A percentile compares a stretch with the other conserved stretches of the same genome.
These are phyloP conservation scores for Lepus townsendii DNA, from an alignment of 2,797 vertebrate genomes.

Conservation along the genomic window DNA sequence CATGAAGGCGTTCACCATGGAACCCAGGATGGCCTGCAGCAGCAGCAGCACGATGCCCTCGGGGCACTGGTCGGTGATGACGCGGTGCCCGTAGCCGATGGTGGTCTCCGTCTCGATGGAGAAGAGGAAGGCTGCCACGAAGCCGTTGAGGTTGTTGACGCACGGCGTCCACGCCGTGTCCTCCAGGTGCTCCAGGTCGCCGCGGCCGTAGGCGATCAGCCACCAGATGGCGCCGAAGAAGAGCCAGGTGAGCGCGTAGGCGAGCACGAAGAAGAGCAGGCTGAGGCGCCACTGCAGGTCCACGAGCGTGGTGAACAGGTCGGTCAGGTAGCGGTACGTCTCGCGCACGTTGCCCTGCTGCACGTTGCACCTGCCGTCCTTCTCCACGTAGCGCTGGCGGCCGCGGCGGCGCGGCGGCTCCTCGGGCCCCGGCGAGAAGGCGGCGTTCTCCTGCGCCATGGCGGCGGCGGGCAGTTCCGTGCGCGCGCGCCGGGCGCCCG, in stretches of 20 bases:
- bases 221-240: conserved; percentile 99
- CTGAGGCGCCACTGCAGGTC: conserved; percentile 99
- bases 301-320: conserved; percentile 98
- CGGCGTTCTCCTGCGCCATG: conserved; percentile 94
- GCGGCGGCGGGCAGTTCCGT: background rate
- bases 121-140: conserved; percentile 98
- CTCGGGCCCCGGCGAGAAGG: conserved; percentile 90
- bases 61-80: conserved; percentile 98
- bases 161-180: conserved; percentile 96
- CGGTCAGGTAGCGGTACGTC: conserved; percentile 97
- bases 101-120: conserved; percentile 99
- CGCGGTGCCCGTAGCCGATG: conserved; percentile 97
- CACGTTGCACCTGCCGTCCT: conserved; percentile 97
- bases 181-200: conserved; percentile 97
- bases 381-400: conserved; percentile 97
- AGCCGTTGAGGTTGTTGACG: conserved; percentile 97
- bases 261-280: conserved; percentile 97
- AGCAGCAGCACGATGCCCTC: conserved; percentile 97
- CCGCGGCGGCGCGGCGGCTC: conserved; percentile 84
- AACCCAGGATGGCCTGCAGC: conserved; percentile 97
- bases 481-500: background rate
- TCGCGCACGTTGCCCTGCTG: conserved; percentile 97
- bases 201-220: conserved; percentile 97
- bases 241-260: conserved; percentile 98
- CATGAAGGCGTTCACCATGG: conserved; percentile 99